Base-by-base conservation (phyloP, 2,797 vertebrate genomes). In the Alfaro cultratus region DNA sequence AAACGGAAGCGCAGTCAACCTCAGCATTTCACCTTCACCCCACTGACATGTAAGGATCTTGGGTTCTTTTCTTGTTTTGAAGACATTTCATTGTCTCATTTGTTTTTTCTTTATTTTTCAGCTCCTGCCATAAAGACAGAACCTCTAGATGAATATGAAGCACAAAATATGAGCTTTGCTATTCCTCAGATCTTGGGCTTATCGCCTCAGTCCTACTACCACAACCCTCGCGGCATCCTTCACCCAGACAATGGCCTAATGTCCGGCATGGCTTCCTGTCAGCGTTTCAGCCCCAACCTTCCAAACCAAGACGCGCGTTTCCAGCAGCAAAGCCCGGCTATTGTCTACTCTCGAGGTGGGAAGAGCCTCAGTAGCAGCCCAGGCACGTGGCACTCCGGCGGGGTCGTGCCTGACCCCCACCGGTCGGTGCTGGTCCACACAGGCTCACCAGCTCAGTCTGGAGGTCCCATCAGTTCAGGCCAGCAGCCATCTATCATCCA, bases 111-210 rank as follows among this genome's bases (percentile, higher is more conserved):
- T 34, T 46, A 53, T 75, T 29, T 49, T 94, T 93, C 95, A 99
- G 98, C 97, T 92, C 97, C 98, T 23, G 96, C 97, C 91, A 99
- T 99, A 92, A 99, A 99, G 96, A 97, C 97, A 0, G 98, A 99
- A 92, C 98, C 98, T 62, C 84, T 96, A 41, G 98, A 99, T 80
- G 98, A 99, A 87, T 99, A 97, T 36, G 97, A 99, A 90, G 94
- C 96, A 13, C 92, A 96, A 85, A 93, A 97, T 94, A 96, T 98
- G 95, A 96, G 96, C 92, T 98, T 93, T 49, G 92, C 96, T 62
- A 89, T 97, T 84, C 96, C 97, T 53, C 96, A 96, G 90, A 96
- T 96, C 85, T 91, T 99, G 88, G 97, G 97, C 83, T 87, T 96
- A 85, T 95, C 97, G 57, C 94, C 96, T 78, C 97, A 97, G 86